phyloP scores from a whole-genome alignment of 2,797 vertebrate species.

The Liasis olivaceus region DNA sequence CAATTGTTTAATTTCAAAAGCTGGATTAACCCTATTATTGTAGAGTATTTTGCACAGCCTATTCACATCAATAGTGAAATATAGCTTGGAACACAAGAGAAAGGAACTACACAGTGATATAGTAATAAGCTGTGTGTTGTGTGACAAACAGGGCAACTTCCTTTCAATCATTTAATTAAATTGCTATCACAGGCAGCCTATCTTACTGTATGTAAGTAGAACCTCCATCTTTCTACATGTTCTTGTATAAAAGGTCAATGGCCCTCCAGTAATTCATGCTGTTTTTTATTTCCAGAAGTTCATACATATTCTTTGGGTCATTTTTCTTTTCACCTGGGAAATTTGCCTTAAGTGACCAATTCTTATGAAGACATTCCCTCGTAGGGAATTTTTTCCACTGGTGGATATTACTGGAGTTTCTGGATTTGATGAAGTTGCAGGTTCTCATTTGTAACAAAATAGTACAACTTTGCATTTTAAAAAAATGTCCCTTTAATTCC shows the following conservation, averaged over 20 bases:
- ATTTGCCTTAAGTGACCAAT: neutral
- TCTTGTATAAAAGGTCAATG: neutral
- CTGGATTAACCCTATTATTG: neutral
- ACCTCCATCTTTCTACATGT: neutral
- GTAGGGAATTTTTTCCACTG: neutral
- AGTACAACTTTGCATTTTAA: neutral
- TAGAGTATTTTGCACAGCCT: neutral
- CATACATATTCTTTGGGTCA: slow-evolving; percentile 10
- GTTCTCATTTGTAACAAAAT: neutral
- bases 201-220: slow-evolving; percentile 11
- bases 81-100: neutral
- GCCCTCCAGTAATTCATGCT: neutral
- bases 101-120: neutral
- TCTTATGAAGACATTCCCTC: neutral
- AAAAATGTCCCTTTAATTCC: neutral
- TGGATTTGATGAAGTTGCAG: neutral
- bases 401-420: neutral
- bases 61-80: neutral
- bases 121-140: neutral
- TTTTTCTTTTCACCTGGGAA: slow-evolving; percentile 14
- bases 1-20: neutral
- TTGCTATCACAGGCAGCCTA: neutral
- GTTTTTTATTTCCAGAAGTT: slow-evolving; percentile 16
- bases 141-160: neutral
- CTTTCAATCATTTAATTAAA: neutral